These are phyloP conservation scores for Calypte anna DNA, from an alignment of 2,113 vertebrate species.

Conservation along the genomic window DNA sequence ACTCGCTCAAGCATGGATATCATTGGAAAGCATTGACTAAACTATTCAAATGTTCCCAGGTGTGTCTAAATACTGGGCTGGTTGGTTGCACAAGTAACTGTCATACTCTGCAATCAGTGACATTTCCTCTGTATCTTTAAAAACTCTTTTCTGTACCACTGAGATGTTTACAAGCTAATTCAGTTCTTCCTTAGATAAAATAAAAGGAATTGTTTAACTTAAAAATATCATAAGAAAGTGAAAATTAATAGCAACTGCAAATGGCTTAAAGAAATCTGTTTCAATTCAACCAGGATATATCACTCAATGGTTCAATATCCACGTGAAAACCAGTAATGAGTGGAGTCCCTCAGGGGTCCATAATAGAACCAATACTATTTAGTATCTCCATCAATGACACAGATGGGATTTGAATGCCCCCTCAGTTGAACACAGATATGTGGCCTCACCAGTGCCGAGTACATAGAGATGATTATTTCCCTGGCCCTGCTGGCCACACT, in stretches of 20 bases:
- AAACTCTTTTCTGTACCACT: neutral
- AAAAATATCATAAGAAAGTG: neutral
- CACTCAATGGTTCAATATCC: neutral
- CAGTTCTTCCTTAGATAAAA: neutral
- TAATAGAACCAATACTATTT: neutral
- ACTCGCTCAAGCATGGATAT: neutral
- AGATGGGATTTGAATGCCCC: neutral
- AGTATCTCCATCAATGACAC: neutral
- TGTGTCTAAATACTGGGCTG: neutral
- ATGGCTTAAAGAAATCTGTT: neutral
- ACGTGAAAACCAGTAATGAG: neutral
- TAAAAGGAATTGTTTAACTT: neutral
- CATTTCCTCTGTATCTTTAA: neutral
- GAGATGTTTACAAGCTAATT: neutral
- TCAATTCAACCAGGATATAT: neutral
- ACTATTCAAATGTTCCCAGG: neutral
- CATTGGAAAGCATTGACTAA: neutral
- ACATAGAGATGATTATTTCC: too few relatives aligned
- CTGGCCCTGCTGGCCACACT: too few relatives aligned
- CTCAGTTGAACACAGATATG: neutral
- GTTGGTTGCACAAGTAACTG: neutral
- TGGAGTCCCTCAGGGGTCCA: neutral
- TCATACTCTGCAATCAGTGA: neutral
- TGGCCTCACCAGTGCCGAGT: too few relatives aligned
- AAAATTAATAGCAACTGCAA: neutral